A percentile compares a stretch with the other conserved stretches of the same genome.
Evolutionary conservation across 2,888 invertebrate genomes (phyloP).

Genomic region (Chydorus sphaericus): DNA sequence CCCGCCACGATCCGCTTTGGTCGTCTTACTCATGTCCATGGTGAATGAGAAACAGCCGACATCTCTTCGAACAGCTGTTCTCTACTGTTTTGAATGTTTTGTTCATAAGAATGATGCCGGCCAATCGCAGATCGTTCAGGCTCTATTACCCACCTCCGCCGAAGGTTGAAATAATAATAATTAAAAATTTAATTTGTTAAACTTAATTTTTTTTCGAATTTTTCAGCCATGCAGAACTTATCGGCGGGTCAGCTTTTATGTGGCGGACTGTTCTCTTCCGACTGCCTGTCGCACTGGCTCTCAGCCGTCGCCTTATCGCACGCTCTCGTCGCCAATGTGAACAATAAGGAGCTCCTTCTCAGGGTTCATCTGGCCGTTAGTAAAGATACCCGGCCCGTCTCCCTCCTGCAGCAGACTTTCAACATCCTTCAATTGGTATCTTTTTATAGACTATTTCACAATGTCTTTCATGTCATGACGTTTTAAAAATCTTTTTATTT

Average conservation of each 20-base stretch:
- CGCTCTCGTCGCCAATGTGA: conserved; percentile 67
- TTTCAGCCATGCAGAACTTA: conserved; percentile 29
- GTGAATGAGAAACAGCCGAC: conserved; percentile 96
- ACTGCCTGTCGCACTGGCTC: conserved; percentile 88
- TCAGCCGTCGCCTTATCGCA: conserved; percentile 82
- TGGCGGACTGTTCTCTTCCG: conserved; percentile 76
- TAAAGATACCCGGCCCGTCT: conserved; percentile 67
- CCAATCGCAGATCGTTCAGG: conserved; percentile 76
- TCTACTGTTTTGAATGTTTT: conserved; percentile 95
- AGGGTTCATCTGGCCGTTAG: conserved; percentile 78
- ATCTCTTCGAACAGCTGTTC: conserved; percentile 71
- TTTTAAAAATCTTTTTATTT: conserved; percentile 19
- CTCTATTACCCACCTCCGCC: conserved; percentile 71
- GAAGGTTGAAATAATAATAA: conserved; percentile 37
- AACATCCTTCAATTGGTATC: conserved; percentile 52
- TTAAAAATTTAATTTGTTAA: not conserved
- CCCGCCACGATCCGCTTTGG: conserved; percentile 81
- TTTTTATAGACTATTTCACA: no score
- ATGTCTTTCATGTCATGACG: conserved; percentile 49
- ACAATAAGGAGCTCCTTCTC: conserved; percentile 76
- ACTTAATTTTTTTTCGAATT: conserved; percentile 18
- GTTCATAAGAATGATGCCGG: conserved; percentile 81
- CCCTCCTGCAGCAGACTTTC: conserved; percentile 77
- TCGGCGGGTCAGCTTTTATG: conserved; percentile 74
- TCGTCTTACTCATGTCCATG: conserved; percentile 94